Evolutionary conservation across 1,140 invertebrate genomes (phyloP).

Genomic region (Lasaia peninsularis): DNA sequence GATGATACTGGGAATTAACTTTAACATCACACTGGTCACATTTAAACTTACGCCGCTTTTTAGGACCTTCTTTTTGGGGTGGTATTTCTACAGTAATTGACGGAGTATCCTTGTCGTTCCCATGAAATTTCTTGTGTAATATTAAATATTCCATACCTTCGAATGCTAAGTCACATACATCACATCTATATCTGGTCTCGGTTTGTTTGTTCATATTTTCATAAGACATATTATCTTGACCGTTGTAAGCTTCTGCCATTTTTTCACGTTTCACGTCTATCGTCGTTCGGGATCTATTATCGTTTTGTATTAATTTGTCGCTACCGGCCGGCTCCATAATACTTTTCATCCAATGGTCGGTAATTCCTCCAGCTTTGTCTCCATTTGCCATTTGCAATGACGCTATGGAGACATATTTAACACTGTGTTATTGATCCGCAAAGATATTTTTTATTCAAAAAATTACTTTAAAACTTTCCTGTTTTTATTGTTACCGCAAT

Average conservation of each 20-base stretch:
- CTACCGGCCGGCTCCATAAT: slow-evolving; percentile 67
- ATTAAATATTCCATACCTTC: slow-evolving; percentile 66
- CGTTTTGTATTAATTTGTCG: slow-evolving; percentile 57
- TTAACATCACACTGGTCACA: slow-evolving; percentile 69
- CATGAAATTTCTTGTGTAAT: slow-evolving; percentile 67
- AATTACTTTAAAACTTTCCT: slow-evolving; percentile 34
- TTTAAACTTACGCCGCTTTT: slow-evolving; percentile 65
- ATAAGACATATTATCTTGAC: slow-evolving; percentile 49
- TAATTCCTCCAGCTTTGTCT: slow-evolving; percentile 63
- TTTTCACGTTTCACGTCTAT: slow-evolving; percentile 58
- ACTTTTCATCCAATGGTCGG: slow-evolving; percentile 71
- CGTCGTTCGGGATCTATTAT: slow-evolving; percentile 40
- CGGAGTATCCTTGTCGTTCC: slow-evolving; percentile 57
- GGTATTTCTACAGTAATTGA: slow-evolving; percentile 46
- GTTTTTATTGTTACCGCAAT: slow-evolving; percentile 38
- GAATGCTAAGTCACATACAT: slow-evolving; percentile 64
- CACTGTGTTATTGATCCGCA: slow-evolving; percentile 64
- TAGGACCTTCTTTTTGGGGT: slow-evolving; percentile 46
- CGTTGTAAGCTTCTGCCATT: slow-evolving; percentile 64
- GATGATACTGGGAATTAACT: slow-evolving; percentile 68
- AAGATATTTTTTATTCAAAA: slow-evolving; percentile 29
- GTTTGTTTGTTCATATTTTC: slow-evolving; percentile 44
- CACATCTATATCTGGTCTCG: slow-evolving; percentile 50
- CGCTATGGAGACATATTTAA: slow-evolving; percentile 49
- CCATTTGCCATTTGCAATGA: slow-evolving; percentile 71